Conservation (phyloP, 1,140 invertebrate genomes). For the Melipona quadrifasciata region DNA sequence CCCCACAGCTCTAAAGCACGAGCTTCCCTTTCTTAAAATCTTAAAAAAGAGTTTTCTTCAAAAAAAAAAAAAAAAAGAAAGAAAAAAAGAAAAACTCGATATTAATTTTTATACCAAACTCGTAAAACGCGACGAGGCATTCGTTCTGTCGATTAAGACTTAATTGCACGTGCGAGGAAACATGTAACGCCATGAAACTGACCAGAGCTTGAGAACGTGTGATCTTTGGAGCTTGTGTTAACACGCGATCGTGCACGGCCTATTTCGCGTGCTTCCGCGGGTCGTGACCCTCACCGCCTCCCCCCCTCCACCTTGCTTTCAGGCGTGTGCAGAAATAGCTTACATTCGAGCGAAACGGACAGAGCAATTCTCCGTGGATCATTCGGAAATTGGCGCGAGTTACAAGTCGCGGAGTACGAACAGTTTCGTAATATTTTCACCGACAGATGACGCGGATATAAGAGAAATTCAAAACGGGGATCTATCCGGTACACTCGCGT, state of each 20-base stretch:
- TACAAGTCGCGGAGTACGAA: neutral
- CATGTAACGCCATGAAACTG: neutral
- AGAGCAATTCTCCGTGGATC: neutral
- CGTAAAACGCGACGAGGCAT: neutral
- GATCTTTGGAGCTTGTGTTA: constrained; percentile 27
- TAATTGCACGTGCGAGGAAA: neutral
- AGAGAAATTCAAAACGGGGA: too few relatives aligned
- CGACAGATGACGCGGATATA: neutral
- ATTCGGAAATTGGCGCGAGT: neutral
- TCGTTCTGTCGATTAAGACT: neutral
- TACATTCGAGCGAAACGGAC: neutral
- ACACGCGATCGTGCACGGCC: constrained; percentile 23
- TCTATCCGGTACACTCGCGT: too few relatives aligned
- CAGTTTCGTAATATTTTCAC: too few relatives aligned
- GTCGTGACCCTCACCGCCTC: constrained; percentile 5
- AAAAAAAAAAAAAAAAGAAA: too few relatives aligned
- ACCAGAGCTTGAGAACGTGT: neutral
- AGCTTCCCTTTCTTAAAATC: too few relatives aligned
- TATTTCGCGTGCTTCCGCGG: constrained; percentile 38
- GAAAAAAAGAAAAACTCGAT: neutral
- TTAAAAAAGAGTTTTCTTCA: too few relatives aligned
- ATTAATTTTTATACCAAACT: neutral
- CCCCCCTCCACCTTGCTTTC: neutral
- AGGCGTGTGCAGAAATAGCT: constrained; percentile 11
- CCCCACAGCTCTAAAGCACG: too few relatives aligned